phyloP scores from a whole-genome alignment of 2,888 invertebrate species.

The Ceriagrion tenellum region DNA sequence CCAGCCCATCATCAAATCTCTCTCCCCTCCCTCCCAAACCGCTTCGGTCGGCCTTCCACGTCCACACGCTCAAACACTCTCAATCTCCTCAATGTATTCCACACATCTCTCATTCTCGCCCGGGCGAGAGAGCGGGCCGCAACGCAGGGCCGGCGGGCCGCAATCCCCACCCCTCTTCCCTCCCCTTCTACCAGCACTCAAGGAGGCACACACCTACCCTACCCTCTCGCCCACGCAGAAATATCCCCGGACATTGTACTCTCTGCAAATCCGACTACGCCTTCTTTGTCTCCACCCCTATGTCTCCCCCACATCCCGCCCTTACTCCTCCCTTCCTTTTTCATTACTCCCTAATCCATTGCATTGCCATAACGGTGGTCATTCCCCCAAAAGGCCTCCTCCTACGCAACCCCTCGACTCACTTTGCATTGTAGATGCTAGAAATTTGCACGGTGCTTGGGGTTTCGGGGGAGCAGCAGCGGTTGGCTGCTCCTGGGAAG shows the following conservation, averaged over 20 bases:
- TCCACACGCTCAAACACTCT: neutral
- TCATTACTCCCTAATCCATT: neutral
- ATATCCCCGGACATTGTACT: neutral
- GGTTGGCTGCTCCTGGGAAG: too few species aligned
- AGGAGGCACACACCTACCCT: neutral
- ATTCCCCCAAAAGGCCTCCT: neutral
- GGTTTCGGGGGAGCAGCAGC: too few species aligned
- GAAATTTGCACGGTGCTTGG: neutral
- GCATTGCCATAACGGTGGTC: constrained; percentile 11
- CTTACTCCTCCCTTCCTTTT: neutral
- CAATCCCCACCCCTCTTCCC: too few species aligned
- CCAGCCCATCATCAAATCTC: neutral
- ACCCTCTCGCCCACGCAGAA: neutral
- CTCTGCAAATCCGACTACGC: neutral
- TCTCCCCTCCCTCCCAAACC: neutral
- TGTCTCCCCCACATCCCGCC: neutral
- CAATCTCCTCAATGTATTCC: constrained; percentile 20
- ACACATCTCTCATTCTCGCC: neutral
- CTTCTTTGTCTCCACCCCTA: neutral
- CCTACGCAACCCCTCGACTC: neutral
- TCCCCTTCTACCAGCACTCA: too few species aligned
- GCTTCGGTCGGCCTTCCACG: neutral
- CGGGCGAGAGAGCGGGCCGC: too few species aligned
- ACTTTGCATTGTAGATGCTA: constrained; percentile 10
- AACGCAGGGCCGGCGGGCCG: too few species aligned